Conservation (phyloP, 2,888 invertebrate species). For the Ormyrus thymus region DNA sequence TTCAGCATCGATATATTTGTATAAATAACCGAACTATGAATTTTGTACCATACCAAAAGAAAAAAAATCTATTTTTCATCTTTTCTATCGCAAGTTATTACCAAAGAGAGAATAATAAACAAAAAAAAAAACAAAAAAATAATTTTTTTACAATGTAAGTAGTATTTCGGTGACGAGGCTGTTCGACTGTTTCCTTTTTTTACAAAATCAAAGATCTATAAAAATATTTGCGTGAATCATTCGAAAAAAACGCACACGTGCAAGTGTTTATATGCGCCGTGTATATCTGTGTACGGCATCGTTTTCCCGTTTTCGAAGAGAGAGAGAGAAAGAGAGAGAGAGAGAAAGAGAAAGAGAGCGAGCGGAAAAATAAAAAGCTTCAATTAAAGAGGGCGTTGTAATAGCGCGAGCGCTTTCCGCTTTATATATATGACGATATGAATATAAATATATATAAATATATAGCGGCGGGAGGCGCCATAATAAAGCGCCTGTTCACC, state of each 20-base stretch:
- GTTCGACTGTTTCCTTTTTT: constrained; percentile 20
- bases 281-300: constrained; percentile 27
- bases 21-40: constrained; percentile 33
- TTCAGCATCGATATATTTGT: constrained; percentile 47
- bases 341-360: constrained; percentile 37
- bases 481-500: constrained; percentile 35
- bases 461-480: constrained; percentile 48
- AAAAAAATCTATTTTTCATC: constrained; percentile 47
- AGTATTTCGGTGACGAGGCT: constrained; percentile 20
- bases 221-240: background rate
- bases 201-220: background rate
- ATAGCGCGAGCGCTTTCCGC: constrained; percentile 50
- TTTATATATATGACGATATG: constrained; percentile 49
- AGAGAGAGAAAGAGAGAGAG: constrained; percentile 28
- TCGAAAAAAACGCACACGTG: constrained; percentile 1
- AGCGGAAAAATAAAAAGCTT: constrained; percentile 37
- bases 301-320: constrained; percentile 25
- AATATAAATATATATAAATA: constrained; percentile 40
- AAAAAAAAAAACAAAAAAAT: constrained; percentile 23
- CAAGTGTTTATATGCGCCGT: constrained; percentile 8
- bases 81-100: constrained; percentile 48
- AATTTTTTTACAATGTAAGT: constrained; percentile 39
- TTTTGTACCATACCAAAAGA: constrained; percentile 37
- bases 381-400: constrained; percentile 29
- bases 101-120: constrained; percentile 29